Evolutionary conservation across 2,113 vertebrate species (phyloP), one percentile per base, ranked within the genome.

Genomic region (Oxyruncus cristatus): DNA sequence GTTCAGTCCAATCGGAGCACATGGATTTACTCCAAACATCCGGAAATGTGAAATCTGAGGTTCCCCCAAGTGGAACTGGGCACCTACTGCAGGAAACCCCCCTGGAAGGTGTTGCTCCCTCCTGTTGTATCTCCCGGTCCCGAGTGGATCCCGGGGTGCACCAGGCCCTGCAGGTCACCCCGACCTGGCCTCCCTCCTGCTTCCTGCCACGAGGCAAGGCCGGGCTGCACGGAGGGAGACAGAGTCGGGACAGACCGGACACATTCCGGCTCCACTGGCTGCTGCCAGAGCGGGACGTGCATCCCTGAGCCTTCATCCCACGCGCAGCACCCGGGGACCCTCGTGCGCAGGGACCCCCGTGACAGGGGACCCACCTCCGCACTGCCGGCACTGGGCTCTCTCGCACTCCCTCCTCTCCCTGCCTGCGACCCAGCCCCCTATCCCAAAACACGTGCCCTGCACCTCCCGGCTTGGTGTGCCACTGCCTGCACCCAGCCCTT

Each of bases 131-230:
- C 46, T 20, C 79, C 75, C 5, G 2, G 11, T 12, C 5, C 74
- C 3, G 2, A 2, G 41, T 1, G 62, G 71, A 42, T 9, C 11
- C 52, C 1, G 12, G 55, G 73, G 50, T 17, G 37, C 28, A 52
- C 52, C 9, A 65, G 44, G 11, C 55, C 73, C 26, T 0, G 32
- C 27, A 28, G 78, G 82, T 90, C 93, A 68, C 75, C 63, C 79
- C 18, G 37, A 85, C 61, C 88, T 82, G 78, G 70, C 85, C 70
- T 28, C 66, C 37, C 59, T 63, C 65, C 92, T 66, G 82, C 72
- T 95, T 96, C 96, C 96, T 96, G 96, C 93, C 96, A 96, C 96
- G 96, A 96, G 19, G 93, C 93, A 84, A 33, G 27, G 44, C 13
- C 11, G 75, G 47, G 85, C 89, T n/a, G 85, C 58, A 5, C 72